Evolutionary conservation across 2,113 vertebrate genomes (phyloP).

Genomic region (Delphinus delphis): DNA sequence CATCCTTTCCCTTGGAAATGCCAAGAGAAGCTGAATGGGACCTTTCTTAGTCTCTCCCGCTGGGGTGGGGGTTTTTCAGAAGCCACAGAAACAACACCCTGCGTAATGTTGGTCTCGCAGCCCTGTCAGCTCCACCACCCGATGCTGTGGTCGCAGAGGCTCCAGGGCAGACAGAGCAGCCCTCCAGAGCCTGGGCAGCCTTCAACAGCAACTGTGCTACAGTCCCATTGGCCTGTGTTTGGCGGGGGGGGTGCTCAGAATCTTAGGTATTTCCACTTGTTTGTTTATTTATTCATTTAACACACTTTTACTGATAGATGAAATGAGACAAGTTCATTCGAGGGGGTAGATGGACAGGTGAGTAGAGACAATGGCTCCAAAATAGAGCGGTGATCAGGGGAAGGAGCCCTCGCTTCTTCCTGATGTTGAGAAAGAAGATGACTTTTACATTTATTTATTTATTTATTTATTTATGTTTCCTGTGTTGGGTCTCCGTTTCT

Average conservation of each 20-base stretch:
- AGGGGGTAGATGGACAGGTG: background rate
- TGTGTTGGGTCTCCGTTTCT: too few species aligned
- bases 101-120: constrained; percentile 34
- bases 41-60: constrained; percentile 65
- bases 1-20: constrained; percentile 58
- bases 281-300: background rate
- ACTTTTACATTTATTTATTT: too few species aligned
- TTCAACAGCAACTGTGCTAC: background rate
- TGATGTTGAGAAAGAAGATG: background rate
- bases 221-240: background rate
- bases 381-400: background rate
- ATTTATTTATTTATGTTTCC: too few species aligned
- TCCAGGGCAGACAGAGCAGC: background rate
- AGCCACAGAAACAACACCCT: constrained; percentile 60
- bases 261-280: background rate
- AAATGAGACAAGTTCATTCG: background rate
- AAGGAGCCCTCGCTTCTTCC: background rate
- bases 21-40: constrained; percentile 68
- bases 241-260: too few species aligned
- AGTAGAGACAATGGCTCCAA: background rate
- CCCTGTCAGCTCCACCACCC: background rate
- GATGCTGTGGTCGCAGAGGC: constrained; percentile 20
- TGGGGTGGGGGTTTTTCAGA: constrained; percentile 48
- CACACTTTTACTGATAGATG: background rate
- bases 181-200: background rate